These are phyloP conservation scores for Lepeophtheirus salmonis DNA, from an alignment of 1,140 invertebrate genomes.

Conservation along the genomic window DNA sequence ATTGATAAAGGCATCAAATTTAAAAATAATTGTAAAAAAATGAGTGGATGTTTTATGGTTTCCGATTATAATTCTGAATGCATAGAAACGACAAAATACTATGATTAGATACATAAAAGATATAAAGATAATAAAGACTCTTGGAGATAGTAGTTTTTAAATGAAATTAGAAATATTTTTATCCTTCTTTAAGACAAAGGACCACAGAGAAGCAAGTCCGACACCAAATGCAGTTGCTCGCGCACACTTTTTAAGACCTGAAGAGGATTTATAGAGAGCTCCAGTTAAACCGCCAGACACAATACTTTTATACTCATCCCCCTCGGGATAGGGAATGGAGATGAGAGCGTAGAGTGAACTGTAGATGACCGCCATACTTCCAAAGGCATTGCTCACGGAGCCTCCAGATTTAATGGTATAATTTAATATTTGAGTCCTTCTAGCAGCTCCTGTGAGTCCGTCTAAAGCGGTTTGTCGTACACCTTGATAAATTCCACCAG, in stretches of 20 bases:
- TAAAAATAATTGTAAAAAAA: too few relatives aligned
- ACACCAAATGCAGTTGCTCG: constrained; percentile 6
- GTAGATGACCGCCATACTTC: constrained; percentile 12
- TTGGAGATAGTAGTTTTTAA: background rate
- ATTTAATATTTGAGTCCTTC: constrained; percentile 14
- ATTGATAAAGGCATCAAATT: too few relatives aligned
- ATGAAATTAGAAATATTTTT: constrained; percentile 9
- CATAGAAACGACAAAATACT: background rate
- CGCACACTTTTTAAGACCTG: constrained; percentile 13
- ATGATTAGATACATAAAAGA: background rate
- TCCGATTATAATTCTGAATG: background rate
- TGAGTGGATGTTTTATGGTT: too few relatives aligned
- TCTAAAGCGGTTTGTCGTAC: constrained; percentile 3
- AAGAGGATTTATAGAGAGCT: constrained; percentile 14
- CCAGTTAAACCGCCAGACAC: constrained; percentile 7
- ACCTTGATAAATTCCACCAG: constrained; percentile 13
- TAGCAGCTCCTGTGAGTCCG: background rate
- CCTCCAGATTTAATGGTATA: constrained; percentile 14
- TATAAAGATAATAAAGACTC: background rate
- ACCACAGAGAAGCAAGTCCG: constrained; percentile 11
- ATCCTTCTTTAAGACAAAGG: constrained; percentile 6
- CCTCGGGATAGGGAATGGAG: constrained; percentile 7
- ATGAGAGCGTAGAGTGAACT: constrained; percentile 10
- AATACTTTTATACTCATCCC: constrained; percentile 9
- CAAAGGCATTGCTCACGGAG: constrained; percentile 11